phyloP scores from a whole-genome alignment of 2,888 invertebrate genomes.

The Sylvicola cinctus region DNA sequence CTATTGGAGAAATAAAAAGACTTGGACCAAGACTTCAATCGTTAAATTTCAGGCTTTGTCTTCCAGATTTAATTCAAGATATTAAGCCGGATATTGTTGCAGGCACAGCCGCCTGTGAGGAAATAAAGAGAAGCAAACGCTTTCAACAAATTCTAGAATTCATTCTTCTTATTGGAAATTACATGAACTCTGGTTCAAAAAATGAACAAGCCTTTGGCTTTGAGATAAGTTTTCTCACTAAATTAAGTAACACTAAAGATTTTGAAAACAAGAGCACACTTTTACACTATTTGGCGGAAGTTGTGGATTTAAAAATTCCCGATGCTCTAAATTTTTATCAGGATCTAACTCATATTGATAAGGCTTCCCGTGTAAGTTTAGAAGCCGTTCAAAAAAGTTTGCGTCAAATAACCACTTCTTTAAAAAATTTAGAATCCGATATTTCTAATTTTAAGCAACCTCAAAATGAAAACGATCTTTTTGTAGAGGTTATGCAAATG shows the following conservation, averaged over 20 bases:
- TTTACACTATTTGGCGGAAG: conserved; percentile 77
- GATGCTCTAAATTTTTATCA: conserved; percentile 65
- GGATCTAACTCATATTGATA: conserved; percentile 78
- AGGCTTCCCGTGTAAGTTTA: conserved; percentile 68
- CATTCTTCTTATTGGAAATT: conserved; percentile 80
- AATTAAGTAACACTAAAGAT: conserved; percentile 82
- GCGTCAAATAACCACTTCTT: conserved; percentile 69
- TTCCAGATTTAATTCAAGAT: conserved; percentile 53
- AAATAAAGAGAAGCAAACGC: conserved; percentile 71
- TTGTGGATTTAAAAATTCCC: conserved; percentile 72
- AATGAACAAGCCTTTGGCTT: conserved; percentile 91
- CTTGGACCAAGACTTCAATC: conserved; percentile 71
- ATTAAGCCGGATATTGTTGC: conserved; percentile 63
- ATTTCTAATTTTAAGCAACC: conserved; percentile 64
- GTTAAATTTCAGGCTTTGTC: conserved; percentile 73
- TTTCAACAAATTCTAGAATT: conserved; percentile 80
- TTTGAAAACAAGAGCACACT: conserved; percentile 81
- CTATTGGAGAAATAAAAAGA: conserved; percentile 74
- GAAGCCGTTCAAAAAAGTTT: conserved; percentile 63
- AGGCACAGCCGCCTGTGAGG: conserved; percentile 88
- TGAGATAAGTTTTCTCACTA: conserved; percentile 87
- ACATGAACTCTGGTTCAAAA: conserved; percentile 88
- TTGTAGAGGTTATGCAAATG: conserved; percentile 75
- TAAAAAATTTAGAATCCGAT: conserved; percentile 78
- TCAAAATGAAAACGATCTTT: conserved; percentile 64